A percentile compares a stretch with the other conserved stretches of the same genome.
These are phyloP conservation scores for Petrophora chlorosata DNA, from an alignment of 2,888 invertebrate species.

Conservation along the genomic window DNA sequence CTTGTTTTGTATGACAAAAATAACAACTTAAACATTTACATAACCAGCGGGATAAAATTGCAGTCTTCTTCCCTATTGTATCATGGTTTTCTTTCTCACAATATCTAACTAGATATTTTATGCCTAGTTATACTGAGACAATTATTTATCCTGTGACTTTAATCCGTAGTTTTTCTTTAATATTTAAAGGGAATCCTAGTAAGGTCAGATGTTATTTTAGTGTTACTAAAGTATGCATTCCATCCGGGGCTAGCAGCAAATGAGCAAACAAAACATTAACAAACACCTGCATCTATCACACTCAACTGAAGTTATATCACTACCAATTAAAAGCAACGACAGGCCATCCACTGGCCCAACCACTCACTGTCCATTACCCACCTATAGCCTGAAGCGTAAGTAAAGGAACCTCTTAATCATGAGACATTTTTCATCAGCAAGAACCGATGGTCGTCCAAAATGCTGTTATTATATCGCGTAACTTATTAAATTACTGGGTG, in stretches of 20 bases:
- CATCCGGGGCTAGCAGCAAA: not conserved
- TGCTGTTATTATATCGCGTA: slow-evolving; percentile 27
- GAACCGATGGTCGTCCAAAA: slow-evolving; percentile 26
- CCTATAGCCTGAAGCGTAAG: slow-evolving; percentile 6
- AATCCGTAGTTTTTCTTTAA: no score
- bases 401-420: slow-evolving; percentile 29
- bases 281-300: slow-evolving; percentile 14
- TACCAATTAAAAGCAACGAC: slow-evolving; percentile 20
- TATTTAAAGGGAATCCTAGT: no score
- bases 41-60: no score
- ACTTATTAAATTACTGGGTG: slow-evolving; percentile 21
- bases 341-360: not conserved
- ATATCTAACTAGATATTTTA: no score
- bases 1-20: no score
- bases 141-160: no score
- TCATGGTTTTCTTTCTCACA: no score
- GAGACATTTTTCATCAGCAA: slow-evolving; percentile 32
- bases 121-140: no score
- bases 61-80: no score
- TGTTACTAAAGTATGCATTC: no score
- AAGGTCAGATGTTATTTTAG: no score
- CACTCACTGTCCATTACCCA: not conserved
- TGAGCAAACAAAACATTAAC: not conserved
- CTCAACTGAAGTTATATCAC: slow-evolving; percentile 36
- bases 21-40: no score